These are phyloP conservation scores for Stichopus chloronotus DNA, from an alignment of 35 echinoderm and acorn worm species.

Conservation along the genomic window DNA sequence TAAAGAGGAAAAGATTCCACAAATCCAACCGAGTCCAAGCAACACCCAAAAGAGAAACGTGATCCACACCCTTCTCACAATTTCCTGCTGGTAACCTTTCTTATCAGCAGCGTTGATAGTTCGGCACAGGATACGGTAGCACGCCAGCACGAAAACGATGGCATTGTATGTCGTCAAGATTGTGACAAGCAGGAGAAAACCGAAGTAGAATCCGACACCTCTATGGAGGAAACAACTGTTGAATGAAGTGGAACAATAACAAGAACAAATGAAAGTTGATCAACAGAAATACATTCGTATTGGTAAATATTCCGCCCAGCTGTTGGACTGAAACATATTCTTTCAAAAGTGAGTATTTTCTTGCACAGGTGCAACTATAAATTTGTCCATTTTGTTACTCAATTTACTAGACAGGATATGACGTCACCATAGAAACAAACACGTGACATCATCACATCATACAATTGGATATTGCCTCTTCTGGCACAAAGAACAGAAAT, in stretches of 20 bases:
- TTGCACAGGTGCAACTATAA: not conserved
- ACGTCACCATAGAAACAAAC: not conserved
- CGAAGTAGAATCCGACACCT: not conserved
- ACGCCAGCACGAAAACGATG: constrained; percentile 15
- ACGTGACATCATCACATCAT: too few relatives aligned
- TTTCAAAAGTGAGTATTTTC: not conserved
- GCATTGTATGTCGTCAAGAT: not conserved
- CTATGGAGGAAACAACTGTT: constrained; percentile 46
- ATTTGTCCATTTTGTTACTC: not conserved
- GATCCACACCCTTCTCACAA: not conserved
- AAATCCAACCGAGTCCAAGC: constrained; percentile 37
- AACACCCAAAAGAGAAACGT: constrained; percentile 39
- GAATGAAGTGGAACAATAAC: not conserved
- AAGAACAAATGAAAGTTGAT: not conserved
- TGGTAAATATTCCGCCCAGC: not conserved
- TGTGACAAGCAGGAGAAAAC: not conserved
- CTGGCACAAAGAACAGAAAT: too few relatives aligned
- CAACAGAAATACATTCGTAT: too few relatives aligned
- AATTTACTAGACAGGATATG: not conserved
- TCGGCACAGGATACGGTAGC: constrained; percentile 20
- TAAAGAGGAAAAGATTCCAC: constrained; percentile 2
- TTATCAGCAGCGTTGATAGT: not conserved
- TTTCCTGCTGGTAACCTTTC: not conserved
- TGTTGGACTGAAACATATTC: not conserved
- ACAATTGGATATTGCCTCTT: too few relatives aligned